Evolutionary conservation across 2,888 invertebrate genomes (phyloP).

Genomic region (Orthonevra nobilis): DNA sequence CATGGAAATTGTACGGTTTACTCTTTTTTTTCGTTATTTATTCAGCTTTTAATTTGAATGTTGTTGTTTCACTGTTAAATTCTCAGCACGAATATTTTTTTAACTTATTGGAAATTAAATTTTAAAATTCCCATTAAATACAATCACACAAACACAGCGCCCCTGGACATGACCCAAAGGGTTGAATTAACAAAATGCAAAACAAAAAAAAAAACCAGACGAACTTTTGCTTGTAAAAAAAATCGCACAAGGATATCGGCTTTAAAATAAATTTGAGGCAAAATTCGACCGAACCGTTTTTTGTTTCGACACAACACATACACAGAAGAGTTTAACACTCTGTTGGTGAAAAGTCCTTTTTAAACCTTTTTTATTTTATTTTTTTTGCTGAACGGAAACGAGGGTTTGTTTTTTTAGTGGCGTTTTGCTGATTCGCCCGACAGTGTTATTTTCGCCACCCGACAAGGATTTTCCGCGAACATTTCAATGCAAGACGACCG

Average conservation of each 20-base stretch:
- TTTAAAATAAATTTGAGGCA: conserved; percentile 35
- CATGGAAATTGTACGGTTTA: conserved; percentile 31
- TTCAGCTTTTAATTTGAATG: conserved; percentile 32
- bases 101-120: conserved; percentile 46
- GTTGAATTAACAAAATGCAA: too few relatives aligned
- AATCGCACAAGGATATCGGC: neutral
- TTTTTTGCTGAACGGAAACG: neutral
- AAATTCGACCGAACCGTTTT: conserved; percentile 9
- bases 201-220: neutral
- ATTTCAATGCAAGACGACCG: conserved; percentile 40
- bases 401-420: too few relatives aligned
- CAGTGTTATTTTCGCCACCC: conserved; percentile 17
- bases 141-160: conserved; percentile 15
- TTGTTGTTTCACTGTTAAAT: conserved; percentile 13
- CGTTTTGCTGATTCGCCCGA: too few relatives aligned
- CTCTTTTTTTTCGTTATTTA: conserved; percentile 22
- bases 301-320: conserved; percentile 3
- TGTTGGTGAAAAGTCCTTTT: neutral
- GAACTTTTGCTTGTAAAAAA: neutral
- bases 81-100: conserved; percentile 25
- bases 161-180: neutral
- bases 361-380: neutral
- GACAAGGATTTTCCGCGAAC: conserved; percentile 30
- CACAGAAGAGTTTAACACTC: conserved; percentile 3
- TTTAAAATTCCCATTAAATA: conserved; percentile 47